A percentile compares a stretch with the other conserved stretches of the same genome.
phyloP scores from a whole-genome alignment of 30 jellyfish, hydroid and myxozoan genomes.

The Sanderia malayensis region DNA sequence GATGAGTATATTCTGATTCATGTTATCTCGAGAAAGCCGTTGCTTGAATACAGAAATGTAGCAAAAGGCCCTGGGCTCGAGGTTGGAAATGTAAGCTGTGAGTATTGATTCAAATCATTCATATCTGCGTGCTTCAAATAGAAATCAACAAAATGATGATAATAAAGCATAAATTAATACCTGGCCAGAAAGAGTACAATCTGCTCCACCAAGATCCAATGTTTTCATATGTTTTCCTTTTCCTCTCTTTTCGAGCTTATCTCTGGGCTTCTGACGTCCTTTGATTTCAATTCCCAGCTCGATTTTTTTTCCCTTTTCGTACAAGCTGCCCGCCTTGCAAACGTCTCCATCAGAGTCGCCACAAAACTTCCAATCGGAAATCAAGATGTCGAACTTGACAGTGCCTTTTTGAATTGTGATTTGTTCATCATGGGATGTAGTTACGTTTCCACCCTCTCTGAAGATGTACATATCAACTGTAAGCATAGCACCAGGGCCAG shows the following conservation, averaged over 20 bases:
- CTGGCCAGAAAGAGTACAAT: conserved; percentile 8
- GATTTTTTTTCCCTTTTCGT: neutral
- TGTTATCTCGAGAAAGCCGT: too few species aligned
- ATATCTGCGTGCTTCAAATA: too few species aligned
- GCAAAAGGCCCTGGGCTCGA: too few species aligned
- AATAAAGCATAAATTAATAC: neutral
- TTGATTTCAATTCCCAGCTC: conserved; percentile 4
- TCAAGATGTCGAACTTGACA: conserved; percentile 19
- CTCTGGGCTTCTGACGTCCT: conserved; percentile 8
- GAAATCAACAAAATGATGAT: neutral
- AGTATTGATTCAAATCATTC: too few species aligned
- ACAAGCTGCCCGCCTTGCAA: neutral
- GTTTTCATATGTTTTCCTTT: conserved; percentile 18
- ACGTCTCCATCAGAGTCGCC: conserved; percentile 17
- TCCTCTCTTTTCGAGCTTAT: conserved; percentile 7
- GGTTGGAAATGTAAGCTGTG: too few species aligned
- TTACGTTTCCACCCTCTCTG: conserved; percentile 16
- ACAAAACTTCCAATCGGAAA: conserved; percentile 28
- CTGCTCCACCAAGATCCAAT: conserved; percentile 16
- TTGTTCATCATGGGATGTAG: conserved; percentile 17
- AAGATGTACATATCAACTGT: conserved; percentile 25
- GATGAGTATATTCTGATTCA: too few species aligned
- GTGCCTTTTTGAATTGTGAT: conserved; percentile 22
- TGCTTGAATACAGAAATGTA: too few species aligned
- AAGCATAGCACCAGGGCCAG: conserved; percentile 45